Base-by-base conservation (phyloP, 30 jellyfish, hydroid and myxozoan species). In the Clytia hemisphaerica region DNA sequence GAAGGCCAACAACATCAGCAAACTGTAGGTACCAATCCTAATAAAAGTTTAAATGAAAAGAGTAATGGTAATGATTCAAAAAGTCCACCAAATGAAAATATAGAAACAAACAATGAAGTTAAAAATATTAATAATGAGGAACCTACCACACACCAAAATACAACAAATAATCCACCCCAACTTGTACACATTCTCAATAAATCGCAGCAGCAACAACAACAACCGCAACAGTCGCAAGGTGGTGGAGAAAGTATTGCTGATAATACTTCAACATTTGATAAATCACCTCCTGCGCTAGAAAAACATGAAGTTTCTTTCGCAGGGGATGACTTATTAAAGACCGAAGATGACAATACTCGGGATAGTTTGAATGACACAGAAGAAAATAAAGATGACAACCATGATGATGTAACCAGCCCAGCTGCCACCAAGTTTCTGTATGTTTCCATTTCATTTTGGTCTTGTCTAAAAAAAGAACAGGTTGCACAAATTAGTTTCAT, bases 251-350 rank as follows among this genome's bases (percentile, higher is more conserved):
- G 25, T 3, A 26, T 45, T 3, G 29, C 37, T 7, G 44, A 57
- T 0, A 45, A 57, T 5, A 33, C 25, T 21, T 9, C 70, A 5
- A 33, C 45, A 5, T n/a, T 7, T 6, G 70, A 6, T 10, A 26
- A 26, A 33, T 57, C 70, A 57, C 70, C 70, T 21, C 70, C 70
- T 0, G 44, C 70, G 7, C 70, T 57, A 5, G 70, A 57, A 57
- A 57, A 57, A 57, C 30, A 45, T 57, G 12, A 57, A 22, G 30
- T 45, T 22, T 45, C 70, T 7, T 38, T 57, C 3, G 25, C 16
- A 22, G 29, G 25, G 37, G 70, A 57, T 22, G 45, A 38, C 6
- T 12, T 12, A 12, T 42, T 42, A 42, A 57, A 57, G 30, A 4
- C 30, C 4, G 70, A 57, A 57, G 70, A 57, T 22, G 70, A 57